phyloP scores from a whole-genome alignment of 2,113 vertebrate species.

The Athene noctua region DNA sequence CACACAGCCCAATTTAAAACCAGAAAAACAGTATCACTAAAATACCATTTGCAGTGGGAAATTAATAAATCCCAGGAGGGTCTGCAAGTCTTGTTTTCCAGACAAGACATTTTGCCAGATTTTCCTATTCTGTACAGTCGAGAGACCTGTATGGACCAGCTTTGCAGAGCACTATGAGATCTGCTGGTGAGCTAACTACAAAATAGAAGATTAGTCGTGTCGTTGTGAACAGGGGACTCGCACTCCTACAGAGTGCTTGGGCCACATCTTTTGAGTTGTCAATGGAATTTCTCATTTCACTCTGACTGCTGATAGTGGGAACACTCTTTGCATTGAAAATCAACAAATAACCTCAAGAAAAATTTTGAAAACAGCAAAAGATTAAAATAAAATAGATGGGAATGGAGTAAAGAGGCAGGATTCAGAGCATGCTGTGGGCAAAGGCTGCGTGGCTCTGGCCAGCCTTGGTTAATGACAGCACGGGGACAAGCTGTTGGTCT shows the following conservation, averaged over 20 bases:
- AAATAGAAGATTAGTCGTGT: not conserved
- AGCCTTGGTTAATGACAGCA: not conserved
- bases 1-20: not conserved
- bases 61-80: not conserved
- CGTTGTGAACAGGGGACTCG: fast-evolving
- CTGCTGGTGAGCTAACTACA: not conserved
- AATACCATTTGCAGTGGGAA: not conserved
- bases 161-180: not conserved
- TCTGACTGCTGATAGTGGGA: not conserved
- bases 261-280: not conserved
- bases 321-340: not conserved
- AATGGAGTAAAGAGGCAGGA: not conserved
- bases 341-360: not conserved
- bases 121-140: not conserved
- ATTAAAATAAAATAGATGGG: not conserved
- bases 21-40: not conserved
- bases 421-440: not conserved
- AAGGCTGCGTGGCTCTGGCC: not conserved
- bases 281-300: not conserved
- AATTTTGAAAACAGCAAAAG: not conserved
- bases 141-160: not conserved
- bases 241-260: not conserved
- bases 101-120: not conserved
- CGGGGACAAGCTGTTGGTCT: not conserved
- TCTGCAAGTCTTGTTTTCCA: not conserved